Conservation (phyloP, 2,113 vertebrate genomes). For the Mirounga angustirostris region DNA sequence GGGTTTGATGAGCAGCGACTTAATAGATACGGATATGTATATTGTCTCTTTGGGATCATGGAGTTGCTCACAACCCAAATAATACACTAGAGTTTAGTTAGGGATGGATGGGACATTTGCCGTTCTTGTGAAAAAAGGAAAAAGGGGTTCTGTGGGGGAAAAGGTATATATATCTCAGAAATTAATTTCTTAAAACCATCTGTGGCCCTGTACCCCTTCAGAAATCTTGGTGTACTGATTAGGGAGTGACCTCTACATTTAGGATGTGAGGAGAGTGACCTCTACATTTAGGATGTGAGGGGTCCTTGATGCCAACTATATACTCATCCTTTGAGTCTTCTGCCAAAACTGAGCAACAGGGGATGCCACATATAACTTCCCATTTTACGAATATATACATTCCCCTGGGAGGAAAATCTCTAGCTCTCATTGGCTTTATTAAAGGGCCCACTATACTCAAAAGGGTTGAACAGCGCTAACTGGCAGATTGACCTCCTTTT, state of each 20-base stretch:
- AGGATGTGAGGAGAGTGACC: neutral
- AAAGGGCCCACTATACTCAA: neutral
- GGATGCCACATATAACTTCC: neutral
- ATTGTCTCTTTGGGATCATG: neutral
- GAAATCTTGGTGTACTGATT: neutral
- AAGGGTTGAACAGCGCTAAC: neutral
- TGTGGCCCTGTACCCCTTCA: neutral
- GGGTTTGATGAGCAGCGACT: neutral
- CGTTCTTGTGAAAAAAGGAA: neutral
- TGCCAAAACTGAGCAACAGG: neutral
- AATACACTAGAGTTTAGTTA: neutral
- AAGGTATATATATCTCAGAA: neutral
- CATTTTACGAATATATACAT: neutral
- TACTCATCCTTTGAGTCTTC: neutral
- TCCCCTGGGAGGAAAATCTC: neutral
- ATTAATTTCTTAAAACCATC: constrained; percentile 30
- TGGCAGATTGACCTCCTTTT: constrained; percentile 62
- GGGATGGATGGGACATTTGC: neutral
- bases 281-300: neutral
- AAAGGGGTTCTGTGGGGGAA: neutral
- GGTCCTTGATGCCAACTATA: neutral
- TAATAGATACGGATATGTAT: neutral
- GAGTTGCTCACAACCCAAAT: neutral
- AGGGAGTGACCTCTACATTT: neutral
- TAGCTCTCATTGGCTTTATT: neutral